A percentile compares a stretch with the other conserved stretches of the same genome.
Evolutionary conservation across 2,113 vertebrate species (phyloP).

Genomic region (Atractosteus spatula): DNA sequence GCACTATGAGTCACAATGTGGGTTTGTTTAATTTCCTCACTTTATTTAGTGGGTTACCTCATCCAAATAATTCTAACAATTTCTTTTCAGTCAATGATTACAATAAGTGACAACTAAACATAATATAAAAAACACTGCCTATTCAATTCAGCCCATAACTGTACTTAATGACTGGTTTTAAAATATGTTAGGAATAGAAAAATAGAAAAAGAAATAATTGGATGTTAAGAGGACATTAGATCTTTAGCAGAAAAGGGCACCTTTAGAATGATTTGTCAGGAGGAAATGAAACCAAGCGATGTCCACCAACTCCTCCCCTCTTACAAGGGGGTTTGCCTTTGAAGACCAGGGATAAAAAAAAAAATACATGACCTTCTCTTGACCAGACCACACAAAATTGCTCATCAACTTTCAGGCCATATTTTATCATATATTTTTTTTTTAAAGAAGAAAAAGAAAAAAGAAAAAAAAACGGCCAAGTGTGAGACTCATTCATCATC

Average conservation of each 20-base stretch:
- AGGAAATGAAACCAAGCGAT: constrained; percentile 66
- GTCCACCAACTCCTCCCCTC: constrained; percentile 58
- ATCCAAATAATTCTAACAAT: no score
- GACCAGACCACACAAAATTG: constrained; percentile 69
- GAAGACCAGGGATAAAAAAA: constrained; percentile 22
- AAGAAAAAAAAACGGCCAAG: constrained; percentile 40
- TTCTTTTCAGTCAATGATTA: no score
- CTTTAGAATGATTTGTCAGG: constrained; percentile 49
- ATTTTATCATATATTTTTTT: constrained; percentile 61
- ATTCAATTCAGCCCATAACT: no score
- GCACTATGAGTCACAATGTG: no score
- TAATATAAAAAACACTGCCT: no score
- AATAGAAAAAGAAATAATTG: no score
- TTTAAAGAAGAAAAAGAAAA: constrained; percentile 55
- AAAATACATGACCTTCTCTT: constrained; percentile 54
- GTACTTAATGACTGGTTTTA: no score
- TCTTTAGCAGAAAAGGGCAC: constrained; percentile 64
- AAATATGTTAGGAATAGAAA: no score
- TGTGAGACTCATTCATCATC: constrained; percentile 69
- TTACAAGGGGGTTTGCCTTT: constrained; percentile 42
- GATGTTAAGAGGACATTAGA: constrained; percentile 27
- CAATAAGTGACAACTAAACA: no score
- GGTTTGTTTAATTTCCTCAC: no score
- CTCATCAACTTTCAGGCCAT: constrained; percentile 61
- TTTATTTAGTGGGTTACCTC: no score